Evolutionary conservation across 2,888 invertebrate species (phyloP), one percentile per base, ranked within the genome.

Genomic region (Alcis repandata): DNA sequence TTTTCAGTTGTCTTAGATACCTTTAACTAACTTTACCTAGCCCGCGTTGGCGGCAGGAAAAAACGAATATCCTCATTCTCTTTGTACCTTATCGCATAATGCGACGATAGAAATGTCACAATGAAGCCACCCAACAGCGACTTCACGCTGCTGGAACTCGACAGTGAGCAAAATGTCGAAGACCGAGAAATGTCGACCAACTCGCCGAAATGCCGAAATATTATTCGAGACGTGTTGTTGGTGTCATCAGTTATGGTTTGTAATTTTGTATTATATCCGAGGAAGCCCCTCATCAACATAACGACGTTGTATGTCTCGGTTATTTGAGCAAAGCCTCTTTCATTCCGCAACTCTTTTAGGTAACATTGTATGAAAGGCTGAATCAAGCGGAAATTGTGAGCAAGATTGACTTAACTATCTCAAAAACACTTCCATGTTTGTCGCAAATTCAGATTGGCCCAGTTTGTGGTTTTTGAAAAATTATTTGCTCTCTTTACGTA

Each of bases 21-120:
- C n/a, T n/a, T n/a, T n/a, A n/a, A n/a, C n/a, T n/a, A n/a, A n/a
- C n/a, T n/a, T n/a, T n/a, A n/a, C n/a, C n/a, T n/a, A n/a, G n/a
- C n/a, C n/a, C n/a, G n/a, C n/a, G n/a, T n/a, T n/a, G n/a, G n/a
- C n/a, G n/a, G n/a, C n/a, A n/a, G n/a, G n/a, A n/a, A n/a, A n/a
- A n/a, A n/a, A n/a, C n/a, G n/a, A n/a, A n/a, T n/a, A n/a, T n/a
- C n/a, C n/a, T n/a, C 10, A 43, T 13, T 1, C 11, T 46, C n/a
- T 17, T n/a, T 13, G n/a, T 19, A 41, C 19, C 43, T 10, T 13
- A 10, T 19, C 2, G 7, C 45, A 3, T 7, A 46, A 46, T 52
- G 8, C 9, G 46, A 33, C 43, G 56, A 41, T 54, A 62, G 32
- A 51, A 51, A 57, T 63, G 45, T 51, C 57, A 58, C 38, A 40